These are phyloP conservation scores for Tipula unca DNA, from an alignment of 2,888 invertebrate species.

Conservation along the genomic window DNA sequence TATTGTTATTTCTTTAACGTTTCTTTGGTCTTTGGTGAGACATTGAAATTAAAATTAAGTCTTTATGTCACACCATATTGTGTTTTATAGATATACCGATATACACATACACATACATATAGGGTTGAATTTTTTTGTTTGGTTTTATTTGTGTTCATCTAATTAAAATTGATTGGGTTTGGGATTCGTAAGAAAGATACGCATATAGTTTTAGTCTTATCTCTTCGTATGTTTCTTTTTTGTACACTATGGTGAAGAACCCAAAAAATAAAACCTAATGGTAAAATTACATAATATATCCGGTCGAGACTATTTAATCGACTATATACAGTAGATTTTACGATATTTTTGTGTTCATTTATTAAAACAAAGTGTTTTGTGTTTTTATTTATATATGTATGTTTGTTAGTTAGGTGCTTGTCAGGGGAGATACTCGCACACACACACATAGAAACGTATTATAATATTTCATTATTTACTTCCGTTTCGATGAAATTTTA, in stretches of 20 bases:
- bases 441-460: not conserved
- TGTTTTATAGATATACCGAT: not conserved
- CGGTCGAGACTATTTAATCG: constrained; percentile 4
- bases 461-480: constrained; percentile 14
- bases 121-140: not conserved
- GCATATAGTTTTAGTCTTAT: not conserved
- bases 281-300: not conserved
- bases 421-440: not conserved
- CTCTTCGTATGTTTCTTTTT: not conserved
- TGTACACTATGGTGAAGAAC: not conserved
- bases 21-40: not conserved
- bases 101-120: too few species aligned
- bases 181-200: not conserved
- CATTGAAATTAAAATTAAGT: constrained; percentile 8
- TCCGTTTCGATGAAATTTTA: not conserved
- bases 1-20: not conserved
- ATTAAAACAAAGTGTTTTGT: not conserved
- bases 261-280: not conserved
- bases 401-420: not conserved
- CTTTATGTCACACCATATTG: not conserved
- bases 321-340: not conserved
- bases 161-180: not conserved
- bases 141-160: not conserved
- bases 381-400: not conserved
- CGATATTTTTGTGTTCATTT: not conserved